Conservation (phyloP, 1,140 invertebrate species). For the Mya arenaria region DNA sequence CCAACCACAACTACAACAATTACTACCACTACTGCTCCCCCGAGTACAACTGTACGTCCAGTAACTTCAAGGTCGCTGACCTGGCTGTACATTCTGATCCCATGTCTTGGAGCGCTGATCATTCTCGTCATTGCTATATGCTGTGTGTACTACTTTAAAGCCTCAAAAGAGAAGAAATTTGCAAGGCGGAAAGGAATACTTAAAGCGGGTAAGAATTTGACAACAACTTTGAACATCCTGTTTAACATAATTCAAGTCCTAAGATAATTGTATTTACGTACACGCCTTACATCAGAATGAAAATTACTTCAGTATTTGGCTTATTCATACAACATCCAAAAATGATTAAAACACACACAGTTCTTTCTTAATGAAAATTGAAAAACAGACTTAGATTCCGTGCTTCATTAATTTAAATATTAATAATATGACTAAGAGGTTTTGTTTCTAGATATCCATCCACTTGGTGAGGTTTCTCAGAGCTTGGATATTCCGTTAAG, state of each 20-base stretch:
- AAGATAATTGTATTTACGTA: no score
- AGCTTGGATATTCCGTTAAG: constrained; percentile 6
- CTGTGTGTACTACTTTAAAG: not conserved
- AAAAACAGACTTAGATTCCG: no score
- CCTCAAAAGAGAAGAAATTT: not conserved
- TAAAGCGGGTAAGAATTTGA: not conserved
- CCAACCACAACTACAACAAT: not conserved
- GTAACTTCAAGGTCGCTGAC: not conserved
- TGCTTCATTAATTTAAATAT: no score
- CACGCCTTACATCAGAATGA: no score
- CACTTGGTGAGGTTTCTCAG: constrained; percentile 38
- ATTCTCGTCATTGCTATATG: not conserved
- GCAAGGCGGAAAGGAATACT: not conserved
- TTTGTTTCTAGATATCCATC: constrained; percentile 35
- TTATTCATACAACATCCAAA: no score
- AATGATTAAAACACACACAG: no score
- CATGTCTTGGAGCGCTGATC: not conserved
- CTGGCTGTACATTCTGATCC: not conserved
- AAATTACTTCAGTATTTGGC: no score
- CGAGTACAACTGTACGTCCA: not conserved
- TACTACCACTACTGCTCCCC: not conserved
- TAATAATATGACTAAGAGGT: no score
- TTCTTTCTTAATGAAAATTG: no score
- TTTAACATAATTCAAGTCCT: no score
- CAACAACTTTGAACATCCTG: no score